Evolutionary conservation across 1,140 invertebrate genomes (phyloP).

Genomic region (Sinonovacula constricta): DNA sequence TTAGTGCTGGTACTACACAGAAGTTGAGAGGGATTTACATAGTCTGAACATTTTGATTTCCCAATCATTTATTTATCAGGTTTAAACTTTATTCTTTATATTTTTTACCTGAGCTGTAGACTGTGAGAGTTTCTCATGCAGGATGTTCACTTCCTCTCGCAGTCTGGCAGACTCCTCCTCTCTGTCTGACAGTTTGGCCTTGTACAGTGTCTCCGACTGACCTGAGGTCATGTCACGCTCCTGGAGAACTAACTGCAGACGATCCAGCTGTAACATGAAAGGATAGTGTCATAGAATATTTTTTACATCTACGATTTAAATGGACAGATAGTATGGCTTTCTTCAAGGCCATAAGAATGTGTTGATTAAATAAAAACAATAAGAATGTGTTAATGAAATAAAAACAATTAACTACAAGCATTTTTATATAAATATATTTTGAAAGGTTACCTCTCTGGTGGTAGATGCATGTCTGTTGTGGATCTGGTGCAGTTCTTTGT

Average conservation of each 20-base stretch:
- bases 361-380: too few relatives aligned
- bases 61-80: too few relatives aligned
- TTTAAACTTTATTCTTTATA: too few relatives aligned
- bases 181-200: slow-evolving; percentile 69
- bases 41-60: too few relatives aligned
- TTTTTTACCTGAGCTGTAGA: slow-evolving; percentile 66
- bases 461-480: slow-evolving; percentile 64
- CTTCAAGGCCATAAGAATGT: too few relatives aligned
- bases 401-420: too few relatives aligned
- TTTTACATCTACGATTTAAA: too few relatives aligned
- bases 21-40: neutral
- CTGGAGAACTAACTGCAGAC: slow-evolving; percentile 71
- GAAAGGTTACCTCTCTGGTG: slow-evolving; percentile 71
- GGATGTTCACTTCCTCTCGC: slow-evolving; percentile 70
- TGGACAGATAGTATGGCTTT: too few relatives aligned
- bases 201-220: slow-evolving; percentile 72
- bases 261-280: slow-evolving; percentile 73
- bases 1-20: neutral
- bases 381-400: too few relatives aligned
- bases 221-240: slow-evolving; percentile 69
- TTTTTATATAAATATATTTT: too few relatives aligned
- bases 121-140: slow-evolving; percentile 74
- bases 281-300: too few relatives aligned
- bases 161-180: slow-evolving; percentile 71
- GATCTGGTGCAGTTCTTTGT: slow-evolving; percentile 67